phyloP scores from a whole-genome alignment of 2,888 invertebrate genomes.

The Ennomos quercinarius region DNA sequence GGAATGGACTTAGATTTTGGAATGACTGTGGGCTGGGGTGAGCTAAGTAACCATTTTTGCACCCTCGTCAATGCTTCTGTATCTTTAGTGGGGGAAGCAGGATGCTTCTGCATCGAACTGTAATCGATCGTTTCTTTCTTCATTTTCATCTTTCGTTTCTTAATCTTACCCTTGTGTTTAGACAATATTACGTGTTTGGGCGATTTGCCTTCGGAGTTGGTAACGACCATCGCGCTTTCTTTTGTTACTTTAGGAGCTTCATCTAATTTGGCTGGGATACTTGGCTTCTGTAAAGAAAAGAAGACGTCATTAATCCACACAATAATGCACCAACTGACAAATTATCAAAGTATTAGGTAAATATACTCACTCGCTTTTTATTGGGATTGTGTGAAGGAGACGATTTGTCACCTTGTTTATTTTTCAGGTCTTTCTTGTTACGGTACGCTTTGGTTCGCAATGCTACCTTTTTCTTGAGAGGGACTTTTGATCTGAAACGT shows the following conservation, averaged over 20 bases:
- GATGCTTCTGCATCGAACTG: slow-evolving; percentile 87
- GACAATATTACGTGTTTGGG: slow-evolving; percentile 82
- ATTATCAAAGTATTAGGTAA: background rate
- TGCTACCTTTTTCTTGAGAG: slow-evolving; percentile 93
- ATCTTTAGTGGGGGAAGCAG: slow-evolving; percentile 83
- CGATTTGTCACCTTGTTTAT: slow-evolving; percentile 71
- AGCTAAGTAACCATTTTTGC: slow-evolving; percentile 93
- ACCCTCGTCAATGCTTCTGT: slow-evolving; percentile 89
- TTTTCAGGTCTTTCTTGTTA: slow-evolving; percentile 79
- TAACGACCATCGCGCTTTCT: slow-evolving; percentile 72
- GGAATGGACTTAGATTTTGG: slow-evolving; percentile 95
- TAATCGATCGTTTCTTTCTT: slow-evolving; percentile 93
- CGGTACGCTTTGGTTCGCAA: slow-evolving; percentile 86
- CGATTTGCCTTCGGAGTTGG: slow-evolving; percentile 84
- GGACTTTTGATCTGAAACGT: slow-evolving; percentile 90
- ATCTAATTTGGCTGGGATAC: slow-evolving; percentile 64
- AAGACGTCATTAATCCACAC: background rate
- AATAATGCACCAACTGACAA: too few species aligned
- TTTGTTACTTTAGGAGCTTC: slow-evolving; percentile 71
- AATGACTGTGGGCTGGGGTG: slow-evolving; percentile 86
- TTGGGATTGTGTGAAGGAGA: slow-evolving; percentile 75
- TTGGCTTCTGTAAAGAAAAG: slow-evolving; percentile 66
- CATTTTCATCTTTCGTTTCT: slow-evolving; percentile 83
- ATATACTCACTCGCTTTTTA: slow-evolving; percentile 76
- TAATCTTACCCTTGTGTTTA: slow-evolving; percentile 79